Percentiles rank a stretch among this genome's conserved stretches.
Conservation (phyloP, 2,797 vertebrate species). For the Lepidocolaptes lacrymiger region DNA sequence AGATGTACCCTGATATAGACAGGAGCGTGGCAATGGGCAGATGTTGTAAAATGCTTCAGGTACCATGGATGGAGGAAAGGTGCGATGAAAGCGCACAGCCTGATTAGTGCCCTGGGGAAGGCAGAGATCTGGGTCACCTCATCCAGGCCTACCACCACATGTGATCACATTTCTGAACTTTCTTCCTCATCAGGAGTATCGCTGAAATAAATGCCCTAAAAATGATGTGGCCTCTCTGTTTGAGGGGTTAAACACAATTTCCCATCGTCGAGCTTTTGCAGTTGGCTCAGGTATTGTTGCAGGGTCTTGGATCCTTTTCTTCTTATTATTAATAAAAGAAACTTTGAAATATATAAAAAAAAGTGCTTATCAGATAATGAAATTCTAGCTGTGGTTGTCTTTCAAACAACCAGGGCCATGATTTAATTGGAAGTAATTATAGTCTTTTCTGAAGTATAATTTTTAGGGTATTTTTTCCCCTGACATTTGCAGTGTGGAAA, state of each 20-base stretch:
- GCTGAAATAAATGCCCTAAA: constrained; percentile 25
- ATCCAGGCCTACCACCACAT: neutral
- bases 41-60: neutral
- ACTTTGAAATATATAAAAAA: constrained; percentile 56
- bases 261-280: neutral
- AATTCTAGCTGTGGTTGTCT: constrained; percentile 71
- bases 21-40: neutral
- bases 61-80: neutral
- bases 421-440: constrained; percentile 76
- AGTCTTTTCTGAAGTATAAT: constrained; percentile 73
- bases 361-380: constrained; percentile 73
- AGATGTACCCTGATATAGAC: neutral
- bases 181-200: neutral
- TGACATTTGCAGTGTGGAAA: constrained; percentile 69
- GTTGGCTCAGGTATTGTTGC: constrained; percentile 57
- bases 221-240: neutral
- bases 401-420: constrained; percentile 67
- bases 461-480: constrained; percentile 73
- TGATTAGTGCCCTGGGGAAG: neutral
- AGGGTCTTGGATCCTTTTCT: constrained; percentile 28
- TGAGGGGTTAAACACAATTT: constrained; percentile 48
- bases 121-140: constrained; percentile 48
- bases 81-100: neutral
- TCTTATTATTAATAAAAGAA: constrained; percentile 39
- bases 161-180: constrained; percentile 6